Conservation (phyloP, 2,113 vertebrate genomes). For the Cepphus grylle region DNA sequence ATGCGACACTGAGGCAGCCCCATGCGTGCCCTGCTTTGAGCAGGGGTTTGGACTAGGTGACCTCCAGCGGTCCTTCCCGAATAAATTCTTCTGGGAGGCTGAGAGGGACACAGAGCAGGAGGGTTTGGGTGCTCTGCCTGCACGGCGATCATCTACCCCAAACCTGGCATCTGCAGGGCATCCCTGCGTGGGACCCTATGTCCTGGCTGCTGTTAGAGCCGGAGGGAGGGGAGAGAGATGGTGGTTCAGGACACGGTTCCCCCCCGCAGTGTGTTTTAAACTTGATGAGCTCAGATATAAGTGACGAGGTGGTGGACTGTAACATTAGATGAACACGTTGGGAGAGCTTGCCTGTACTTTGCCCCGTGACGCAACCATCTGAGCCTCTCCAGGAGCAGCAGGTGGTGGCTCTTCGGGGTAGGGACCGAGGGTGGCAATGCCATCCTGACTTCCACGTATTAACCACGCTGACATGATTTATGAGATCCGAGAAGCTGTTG, state of each 20-base stretch:
- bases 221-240: rapidly evolving
- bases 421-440: rapidly evolving
- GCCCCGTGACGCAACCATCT: background rate
- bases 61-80: background rate
- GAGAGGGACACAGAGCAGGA: background rate
- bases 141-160: rapidly evolving
- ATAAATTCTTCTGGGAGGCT: background rate
- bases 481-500: background rate
- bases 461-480: background rate
- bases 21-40: background rate
- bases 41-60: background rate
- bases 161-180: background rate
- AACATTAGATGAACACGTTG: rapidly evolving
- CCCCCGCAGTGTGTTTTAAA: background rate
- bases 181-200: rapidly evolving
- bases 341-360: background rate
- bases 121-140: background rate
- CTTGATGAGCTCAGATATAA: background rate
- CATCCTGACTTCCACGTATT: background rate
- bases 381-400: background rate
- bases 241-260: rapidly evolving
- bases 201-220: background rate
- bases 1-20: background rate
- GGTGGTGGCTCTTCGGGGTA: background rate
- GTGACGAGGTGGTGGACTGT: background rate